Evolutionary conservation across 2,113 vertebrate genomes (phyloP).

Genomic region (Eulacestoma nigropectus): DNA sequence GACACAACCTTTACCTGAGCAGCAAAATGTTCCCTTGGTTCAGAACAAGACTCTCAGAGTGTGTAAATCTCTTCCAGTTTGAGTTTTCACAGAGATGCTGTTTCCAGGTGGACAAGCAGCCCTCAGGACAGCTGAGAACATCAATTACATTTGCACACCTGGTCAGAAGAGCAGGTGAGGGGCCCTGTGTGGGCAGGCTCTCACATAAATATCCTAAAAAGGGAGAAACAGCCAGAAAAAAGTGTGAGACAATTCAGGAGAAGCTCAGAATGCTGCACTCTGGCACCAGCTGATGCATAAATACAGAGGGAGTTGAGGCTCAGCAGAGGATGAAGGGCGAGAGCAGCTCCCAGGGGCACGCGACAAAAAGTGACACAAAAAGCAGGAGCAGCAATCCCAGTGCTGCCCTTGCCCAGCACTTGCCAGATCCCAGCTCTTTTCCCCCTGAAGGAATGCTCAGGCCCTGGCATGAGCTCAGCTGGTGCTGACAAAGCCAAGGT

Average conservation of each 20-base stretch:
- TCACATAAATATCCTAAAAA: neutral
- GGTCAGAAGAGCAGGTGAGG: neutral
- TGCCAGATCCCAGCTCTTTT: neutral
- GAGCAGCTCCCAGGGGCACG: fast-evolving
- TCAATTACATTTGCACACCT: neutral
- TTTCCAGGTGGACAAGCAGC: neutral
- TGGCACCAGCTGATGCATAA: neutral
- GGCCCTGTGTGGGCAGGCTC: neutral
- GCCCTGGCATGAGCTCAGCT: neutral
- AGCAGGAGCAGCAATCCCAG: neutral
- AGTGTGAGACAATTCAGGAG: neutral
- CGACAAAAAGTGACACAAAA: neutral
- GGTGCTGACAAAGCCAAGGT: neutral
- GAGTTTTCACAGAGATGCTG: neutral
- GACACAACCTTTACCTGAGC: neutral
- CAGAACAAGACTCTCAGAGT: neutral
- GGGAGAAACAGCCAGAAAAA: neutral
- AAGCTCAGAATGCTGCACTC: neutral
- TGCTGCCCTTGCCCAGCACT: neutral
- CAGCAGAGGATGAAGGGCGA: neutral
- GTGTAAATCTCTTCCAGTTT: neutral
- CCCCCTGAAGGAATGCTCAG: neutral
- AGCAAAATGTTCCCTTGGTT: neutral
- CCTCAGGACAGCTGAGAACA: neutral
- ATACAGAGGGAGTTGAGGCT: neutral